Conservation (phyloP, 53 echinoderm and acorn worm species). For the Crossaster papposus region DNA sequence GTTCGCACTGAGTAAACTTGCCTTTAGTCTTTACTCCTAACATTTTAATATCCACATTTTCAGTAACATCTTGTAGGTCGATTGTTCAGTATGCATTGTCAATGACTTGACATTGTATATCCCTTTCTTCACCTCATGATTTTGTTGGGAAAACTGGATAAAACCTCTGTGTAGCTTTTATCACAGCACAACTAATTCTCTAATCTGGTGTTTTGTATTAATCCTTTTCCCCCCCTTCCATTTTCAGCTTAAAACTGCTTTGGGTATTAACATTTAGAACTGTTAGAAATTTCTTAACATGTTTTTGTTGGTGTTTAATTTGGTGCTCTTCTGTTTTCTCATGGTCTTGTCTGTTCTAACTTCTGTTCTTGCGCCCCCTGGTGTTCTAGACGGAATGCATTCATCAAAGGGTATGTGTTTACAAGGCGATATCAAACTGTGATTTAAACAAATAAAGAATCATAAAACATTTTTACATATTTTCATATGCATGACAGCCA, state of each 20-base stretch:
- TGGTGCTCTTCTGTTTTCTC: neutral
- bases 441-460: neutral
- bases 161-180: neutral
- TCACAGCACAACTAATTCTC: neutral
- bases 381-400: conserved; percentile 59
- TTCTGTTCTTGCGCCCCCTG: conserved; percentile 58
- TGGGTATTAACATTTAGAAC: neutral
- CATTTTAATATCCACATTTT: no score
- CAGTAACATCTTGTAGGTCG: no score
- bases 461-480: neutral
- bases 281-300: neutral
- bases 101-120: no score
- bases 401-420: conserved; percentile 61
- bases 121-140: neutral
- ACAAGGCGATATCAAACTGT: conserved; percentile 42
- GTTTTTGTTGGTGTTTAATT: neutral
- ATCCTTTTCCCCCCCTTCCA: neutral
- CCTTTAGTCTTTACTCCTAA: no score
- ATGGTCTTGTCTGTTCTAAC: conserved; percentile 28
- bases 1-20: no score
- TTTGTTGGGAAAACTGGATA: neutral
- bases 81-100: no score
- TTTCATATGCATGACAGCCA: neutral
- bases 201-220: neutral
- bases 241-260: neutral